Percentiles rank a stretch among this genome's conserved stretches.
Evolutionary conservation across 2,888 invertebrate species (phyloP).

Genomic region (Dryobotodes eremita): DNA sequence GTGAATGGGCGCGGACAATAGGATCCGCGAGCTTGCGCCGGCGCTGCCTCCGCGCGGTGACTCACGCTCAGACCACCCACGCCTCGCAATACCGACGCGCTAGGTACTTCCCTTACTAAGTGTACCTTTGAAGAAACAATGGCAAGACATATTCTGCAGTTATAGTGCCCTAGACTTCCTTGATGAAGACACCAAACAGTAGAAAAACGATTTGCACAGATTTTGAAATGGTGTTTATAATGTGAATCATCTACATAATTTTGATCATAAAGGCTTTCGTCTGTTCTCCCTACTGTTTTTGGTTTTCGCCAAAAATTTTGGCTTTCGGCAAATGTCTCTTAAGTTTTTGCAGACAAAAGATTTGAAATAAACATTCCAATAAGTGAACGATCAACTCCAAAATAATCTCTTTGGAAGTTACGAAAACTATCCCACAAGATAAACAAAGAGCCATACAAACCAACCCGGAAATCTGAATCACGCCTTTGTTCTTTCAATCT

Average conservation of each 20-base stretch:
- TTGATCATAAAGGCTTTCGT: not conserved
- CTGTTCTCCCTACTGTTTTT: not conserved
- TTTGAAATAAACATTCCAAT: not conserved
- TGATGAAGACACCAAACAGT: not conserved
- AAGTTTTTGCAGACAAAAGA: not conserved
- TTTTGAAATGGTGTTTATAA: not conserved
- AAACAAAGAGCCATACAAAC: constrained; percentile 48
- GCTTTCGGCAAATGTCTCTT: not conserved
- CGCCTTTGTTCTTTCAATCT: constrained; percentile 48
- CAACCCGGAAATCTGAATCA: constrained; percentile 57
- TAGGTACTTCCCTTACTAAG: constrained; percentile 54
- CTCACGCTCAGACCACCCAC: constrained; percentile 74
- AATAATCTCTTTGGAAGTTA: constrained; percentile 20
- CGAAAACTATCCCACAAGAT: constrained; percentile 21
- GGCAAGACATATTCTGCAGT: constrained; percentile 13
- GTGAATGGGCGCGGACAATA: constrained; percentile 82
- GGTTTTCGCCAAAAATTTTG: not conserved
- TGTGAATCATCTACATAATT: not conserved
- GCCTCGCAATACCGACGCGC: constrained; percentile 55
- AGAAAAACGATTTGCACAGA: not conserved
- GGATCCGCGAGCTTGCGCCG: constrained; percentile 69
- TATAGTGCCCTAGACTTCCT: constrained; percentile 28
- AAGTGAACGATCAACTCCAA: not conserved
- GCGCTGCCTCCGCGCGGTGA: constrained; percentile 59
- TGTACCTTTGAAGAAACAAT: constrained; percentile 53